Conservation (phyloP, 1,140 invertebrate genomes). For the Melipona quadrifasciata region DNA sequence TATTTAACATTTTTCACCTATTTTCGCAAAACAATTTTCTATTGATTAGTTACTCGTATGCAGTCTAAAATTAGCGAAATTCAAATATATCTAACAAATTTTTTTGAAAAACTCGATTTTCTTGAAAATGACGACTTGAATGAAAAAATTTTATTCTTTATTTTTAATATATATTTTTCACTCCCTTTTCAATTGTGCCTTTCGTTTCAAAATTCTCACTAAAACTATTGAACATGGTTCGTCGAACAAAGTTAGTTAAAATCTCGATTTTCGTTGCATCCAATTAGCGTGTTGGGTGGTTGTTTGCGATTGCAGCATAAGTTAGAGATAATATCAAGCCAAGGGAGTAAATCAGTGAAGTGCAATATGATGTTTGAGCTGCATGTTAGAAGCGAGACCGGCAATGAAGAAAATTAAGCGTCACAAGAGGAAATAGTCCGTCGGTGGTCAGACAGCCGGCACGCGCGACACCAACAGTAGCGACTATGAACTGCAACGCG, state of each 20-base stretch:
- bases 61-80: too few relatives aligned
- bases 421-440: slow-evolving; percentile 2
- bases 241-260: not conserved
- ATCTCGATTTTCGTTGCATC: not conserved
- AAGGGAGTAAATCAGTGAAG: not conserved
- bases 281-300: not conserved
- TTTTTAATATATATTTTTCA: too few relatives aligned
- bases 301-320: too few relatives aligned
- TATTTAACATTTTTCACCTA: too few relatives aligned
- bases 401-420: slow-evolving; percentile 21
- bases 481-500: slow-evolving; percentile 38
- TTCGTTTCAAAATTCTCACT: not conserved
- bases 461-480: not conserved
- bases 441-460: slow-evolving; percentile 23
- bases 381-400: not conserved
- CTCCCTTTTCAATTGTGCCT: too few relatives aligned
- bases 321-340: too few relatives aligned
- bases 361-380: not conserved
- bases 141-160: too few relatives aligned
- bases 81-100: too few relatives aligned
- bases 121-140: too few relatives aligned
- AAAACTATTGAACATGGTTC: not conserved
- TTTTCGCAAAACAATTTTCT: too few relatives aligned
- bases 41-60: too few relatives aligned
- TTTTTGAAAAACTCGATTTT: too few relatives aligned